phyloP scores from a whole-genome alignment of 2,113 vertebrate genomes.

The Phalacrocorax aristotelis region DNA sequence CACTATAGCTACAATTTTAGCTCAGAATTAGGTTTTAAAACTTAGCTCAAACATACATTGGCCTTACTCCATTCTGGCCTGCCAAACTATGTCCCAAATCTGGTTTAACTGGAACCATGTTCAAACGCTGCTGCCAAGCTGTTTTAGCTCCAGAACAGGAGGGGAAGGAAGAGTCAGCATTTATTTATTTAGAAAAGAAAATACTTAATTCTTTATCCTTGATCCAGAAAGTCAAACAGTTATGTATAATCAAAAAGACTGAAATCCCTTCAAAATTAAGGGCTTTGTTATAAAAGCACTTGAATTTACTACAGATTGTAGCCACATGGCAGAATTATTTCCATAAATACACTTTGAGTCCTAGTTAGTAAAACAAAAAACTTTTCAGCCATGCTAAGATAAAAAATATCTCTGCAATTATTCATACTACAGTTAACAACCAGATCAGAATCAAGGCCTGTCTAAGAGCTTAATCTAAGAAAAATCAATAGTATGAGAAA shows the following conservation, averaged over 20 bases:
- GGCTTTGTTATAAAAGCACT: slow-evolving; percentile 22
- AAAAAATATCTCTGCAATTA: slow-evolving; percentile 1
- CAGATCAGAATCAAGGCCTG: background rate
- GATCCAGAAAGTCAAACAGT: slow-evolving; percentile 30
- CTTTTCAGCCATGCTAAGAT: background rate
- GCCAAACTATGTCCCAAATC: slow-evolving; percentile 32
- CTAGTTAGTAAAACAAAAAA: background rate
- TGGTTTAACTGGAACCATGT: background rate
- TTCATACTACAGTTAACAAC: background rate
- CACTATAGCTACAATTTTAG: background rate
- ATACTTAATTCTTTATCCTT: background rate
- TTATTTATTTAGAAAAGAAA: background rate
- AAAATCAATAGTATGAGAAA: background rate
- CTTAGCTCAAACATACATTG: background rate
- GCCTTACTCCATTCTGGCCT: background rate
- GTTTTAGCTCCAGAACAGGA: background rate
- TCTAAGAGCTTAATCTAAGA: background rate
- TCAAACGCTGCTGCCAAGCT: slow-evolving; percentile 20
- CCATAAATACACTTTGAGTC: background rate
- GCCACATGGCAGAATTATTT: slow-evolving; percentile 20
- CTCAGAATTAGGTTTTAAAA: slow-evolving; percentile 8
- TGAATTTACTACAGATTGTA: slow-evolving; percentile 31
- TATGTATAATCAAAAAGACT: background rate
- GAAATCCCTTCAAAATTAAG: slow-evolving; percentile 40
- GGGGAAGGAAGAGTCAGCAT: background rate